A percentile compares a stretch with the other conserved stretches of the same genome.
Evolutionary conservation across 2,797 vertebrate species (phyloP).

Genomic region (Bovichtus variegatus): DNA sequence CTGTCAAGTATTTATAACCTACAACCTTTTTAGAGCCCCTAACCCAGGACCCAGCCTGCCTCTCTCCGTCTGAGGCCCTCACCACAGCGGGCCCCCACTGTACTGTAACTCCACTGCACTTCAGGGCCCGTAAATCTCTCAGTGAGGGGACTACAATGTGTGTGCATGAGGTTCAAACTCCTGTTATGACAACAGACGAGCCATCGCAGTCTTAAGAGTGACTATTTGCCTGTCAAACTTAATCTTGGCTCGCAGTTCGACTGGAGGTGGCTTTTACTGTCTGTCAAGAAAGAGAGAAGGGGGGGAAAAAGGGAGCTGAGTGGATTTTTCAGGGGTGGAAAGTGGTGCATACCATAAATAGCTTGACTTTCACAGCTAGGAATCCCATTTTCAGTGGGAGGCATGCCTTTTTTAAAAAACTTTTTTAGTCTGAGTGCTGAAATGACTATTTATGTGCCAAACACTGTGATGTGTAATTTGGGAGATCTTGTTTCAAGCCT

Average conservation of each 20-base stretch:
- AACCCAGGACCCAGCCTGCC: slow-evolving; percentile 54
- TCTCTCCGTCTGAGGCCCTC: slow-evolving; percentile 55
- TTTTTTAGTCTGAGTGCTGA: slow-evolving; percentile 64
- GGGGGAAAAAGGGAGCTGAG: slow-evolving; percentile 29
- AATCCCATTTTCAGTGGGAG: slow-evolving; percentile 80
- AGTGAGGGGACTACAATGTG: slow-evolving; percentile 25
- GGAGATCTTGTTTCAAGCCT: slow-evolving; percentile 72
- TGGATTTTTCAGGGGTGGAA: slow-evolving; percentile 71
- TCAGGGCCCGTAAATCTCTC: slow-evolving; percentile 72
- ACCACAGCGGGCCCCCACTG: slow-evolving; percentile 45
- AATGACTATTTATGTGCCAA: slow-evolving; percentile 80
- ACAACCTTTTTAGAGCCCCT: slow-evolving; percentile 75
- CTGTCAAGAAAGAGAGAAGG: slow-evolving; percentile 57
- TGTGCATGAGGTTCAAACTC: slow-evolving; percentile 43
- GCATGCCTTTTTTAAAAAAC: slow-evolving; percentile 55
- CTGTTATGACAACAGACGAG: slow-evolving; percentile 72
- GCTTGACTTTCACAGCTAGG: slow-evolving; percentile 75
- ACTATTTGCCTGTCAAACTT: slow-evolving; percentile 78
- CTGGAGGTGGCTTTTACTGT: slow-evolving; percentile 71
- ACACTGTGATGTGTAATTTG: slow-evolving; percentile 77
- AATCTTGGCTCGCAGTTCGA: slow-evolving; percentile 67
- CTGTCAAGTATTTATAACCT: slow-evolving; percentile 83
- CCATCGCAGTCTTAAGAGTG: slow-evolving; percentile 63
- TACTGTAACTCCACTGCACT: slow-evolving; percentile 62
- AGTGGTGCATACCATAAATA: slow-evolving; percentile 80